Percentiles rank a stretch among this genome's conserved stretches.
Evolutionary conservation across 2,113 vertebrate species (phyloP).

Genomic region (Conger conger): DNA sequence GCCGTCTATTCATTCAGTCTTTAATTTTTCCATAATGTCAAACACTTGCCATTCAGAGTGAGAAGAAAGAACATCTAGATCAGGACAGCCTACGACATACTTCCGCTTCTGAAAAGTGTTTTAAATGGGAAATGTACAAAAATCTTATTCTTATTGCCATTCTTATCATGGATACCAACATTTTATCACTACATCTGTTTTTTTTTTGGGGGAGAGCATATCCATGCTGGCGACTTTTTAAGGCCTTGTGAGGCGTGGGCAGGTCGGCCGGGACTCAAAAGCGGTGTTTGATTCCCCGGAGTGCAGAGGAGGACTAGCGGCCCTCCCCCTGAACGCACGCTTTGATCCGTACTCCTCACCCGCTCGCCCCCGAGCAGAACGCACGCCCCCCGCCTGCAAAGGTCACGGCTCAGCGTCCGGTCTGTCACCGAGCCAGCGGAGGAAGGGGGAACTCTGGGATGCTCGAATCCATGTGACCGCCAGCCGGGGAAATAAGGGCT

Average conservation of each 20-base stretch:
- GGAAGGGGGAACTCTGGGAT: not conserved
- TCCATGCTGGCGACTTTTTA: not conserved
- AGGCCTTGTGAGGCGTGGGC: not conserved
- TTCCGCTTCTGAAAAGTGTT: not conserved
- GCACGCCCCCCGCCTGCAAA: not conserved
- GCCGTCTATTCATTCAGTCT: slow-evolving; percentile 21
- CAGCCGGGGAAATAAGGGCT: not conserved
- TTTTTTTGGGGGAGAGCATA: not conserved
- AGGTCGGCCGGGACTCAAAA: slow-evolving; percentile 23
- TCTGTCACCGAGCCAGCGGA: not conserved
- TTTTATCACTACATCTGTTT: not conserved
- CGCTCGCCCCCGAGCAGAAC: not conserved
- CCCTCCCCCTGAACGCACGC: not conserved
- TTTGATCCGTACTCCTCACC: slow-evolving; percentile 7
- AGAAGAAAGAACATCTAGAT: not conserved
- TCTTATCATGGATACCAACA: not conserved
- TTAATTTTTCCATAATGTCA: slow-evolving; percentile 27
- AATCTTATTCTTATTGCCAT: not conserved
- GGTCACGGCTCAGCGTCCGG: not conserved
- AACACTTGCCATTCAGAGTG: slow-evolving; percentile 3
- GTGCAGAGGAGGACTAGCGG: not conserved
- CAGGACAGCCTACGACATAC: not conserved
- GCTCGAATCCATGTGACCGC: not conserved
- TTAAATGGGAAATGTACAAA: not conserved
- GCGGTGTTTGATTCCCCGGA: slow-evolving; percentile 13